A percentile compares a stretch with the other conserved stretches of the same genome.
Evolutionary conservation across 2,113 vertebrate genomes (phyloP).

Genomic region (Callospermophilus lateralis): DNA sequence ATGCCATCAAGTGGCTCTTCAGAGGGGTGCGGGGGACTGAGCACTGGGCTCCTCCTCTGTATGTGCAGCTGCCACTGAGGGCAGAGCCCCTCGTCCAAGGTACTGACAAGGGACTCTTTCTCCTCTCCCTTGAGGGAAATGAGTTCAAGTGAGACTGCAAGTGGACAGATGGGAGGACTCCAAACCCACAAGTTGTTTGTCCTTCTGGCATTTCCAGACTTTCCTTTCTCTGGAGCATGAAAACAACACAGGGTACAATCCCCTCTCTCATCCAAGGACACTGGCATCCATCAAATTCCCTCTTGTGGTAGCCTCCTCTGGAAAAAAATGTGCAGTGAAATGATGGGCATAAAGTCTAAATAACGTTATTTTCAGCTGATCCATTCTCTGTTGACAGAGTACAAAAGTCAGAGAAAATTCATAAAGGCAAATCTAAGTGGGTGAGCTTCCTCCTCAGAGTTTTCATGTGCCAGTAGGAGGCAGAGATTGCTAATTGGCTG

Average conservation of each 20-base stretch:
- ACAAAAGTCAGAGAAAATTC: not conserved
- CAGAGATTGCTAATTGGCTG: not conserved
- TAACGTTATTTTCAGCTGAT: not conserved
- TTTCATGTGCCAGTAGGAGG: not conserved
- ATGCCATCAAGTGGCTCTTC: conserved; percentile 76
- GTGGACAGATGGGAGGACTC: not conserved
- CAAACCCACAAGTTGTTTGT: not conserved
- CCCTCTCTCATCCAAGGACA: not conserved
- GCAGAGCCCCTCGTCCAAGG: not conserved
- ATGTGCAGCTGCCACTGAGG: not conserved
- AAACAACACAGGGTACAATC: not conserved
- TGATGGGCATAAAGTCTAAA: not conserved
- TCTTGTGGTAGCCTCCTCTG: not conserved
- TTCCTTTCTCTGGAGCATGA: conserved; percentile 24
- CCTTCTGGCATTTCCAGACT: not conserved
- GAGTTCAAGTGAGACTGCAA: not conserved
- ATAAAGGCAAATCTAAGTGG: not conserved
- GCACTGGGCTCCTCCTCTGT: not conserved
- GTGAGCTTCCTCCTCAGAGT: not conserved
- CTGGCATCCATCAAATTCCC: not conserved
- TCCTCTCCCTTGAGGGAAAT: conserved; percentile 45
- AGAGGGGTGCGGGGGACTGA: not conserved
- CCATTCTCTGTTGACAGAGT: not conserved
- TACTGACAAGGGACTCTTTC: conserved; percentile 42
- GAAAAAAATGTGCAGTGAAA: not conserved